Percentiles rank a stretch among this genome's conserved stretches.
phyloP scores from a whole-genome alignment of 2,113 vertebrate species.

The Mastomys natalensis region DNA sequence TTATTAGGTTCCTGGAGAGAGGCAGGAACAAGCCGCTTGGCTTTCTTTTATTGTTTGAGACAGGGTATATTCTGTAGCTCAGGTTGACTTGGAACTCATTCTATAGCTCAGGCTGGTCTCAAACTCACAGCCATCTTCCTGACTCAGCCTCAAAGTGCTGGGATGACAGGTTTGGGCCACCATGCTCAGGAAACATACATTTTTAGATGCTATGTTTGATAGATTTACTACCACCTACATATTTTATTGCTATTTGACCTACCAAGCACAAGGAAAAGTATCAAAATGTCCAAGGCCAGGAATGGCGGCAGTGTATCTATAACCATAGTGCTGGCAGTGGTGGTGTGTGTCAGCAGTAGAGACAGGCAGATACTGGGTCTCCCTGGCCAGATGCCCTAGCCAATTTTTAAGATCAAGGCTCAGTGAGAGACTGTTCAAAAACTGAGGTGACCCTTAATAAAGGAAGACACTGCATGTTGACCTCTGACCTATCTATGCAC shows the following conservation, averaged over 20 bases:
- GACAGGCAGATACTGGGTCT: not conserved
- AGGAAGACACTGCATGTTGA: not conserved
- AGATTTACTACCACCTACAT: not conserved
- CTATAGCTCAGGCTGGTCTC: not conserved
- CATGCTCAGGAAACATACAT: not conserved
- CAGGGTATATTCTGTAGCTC: not conserved
- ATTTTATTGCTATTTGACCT: not conserved
- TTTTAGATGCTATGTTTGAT: not conserved
- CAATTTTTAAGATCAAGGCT: not conserved
- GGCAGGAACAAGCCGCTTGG: not conserved
- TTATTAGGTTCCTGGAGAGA: not conserved
- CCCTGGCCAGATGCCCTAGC: not conserved
- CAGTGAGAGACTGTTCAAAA: not conserved
- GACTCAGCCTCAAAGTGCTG: no score
- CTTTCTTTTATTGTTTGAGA: not conserved
- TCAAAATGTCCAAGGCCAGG: not conserved
- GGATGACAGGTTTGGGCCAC: not conserved
- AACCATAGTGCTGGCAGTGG: no score
- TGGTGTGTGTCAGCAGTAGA: not conserved
- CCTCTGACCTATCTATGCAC: not conserved
- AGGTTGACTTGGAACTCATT: not conserved
- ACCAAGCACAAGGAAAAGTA: fast-evolving
- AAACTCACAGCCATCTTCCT: not conserved
- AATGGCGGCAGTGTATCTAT: not conserved
- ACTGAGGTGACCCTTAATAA: not conserved